Evolutionary conservation across 2,888 invertebrate genomes (phyloP).

Genomic region (Sinelater perroti): DNA sequence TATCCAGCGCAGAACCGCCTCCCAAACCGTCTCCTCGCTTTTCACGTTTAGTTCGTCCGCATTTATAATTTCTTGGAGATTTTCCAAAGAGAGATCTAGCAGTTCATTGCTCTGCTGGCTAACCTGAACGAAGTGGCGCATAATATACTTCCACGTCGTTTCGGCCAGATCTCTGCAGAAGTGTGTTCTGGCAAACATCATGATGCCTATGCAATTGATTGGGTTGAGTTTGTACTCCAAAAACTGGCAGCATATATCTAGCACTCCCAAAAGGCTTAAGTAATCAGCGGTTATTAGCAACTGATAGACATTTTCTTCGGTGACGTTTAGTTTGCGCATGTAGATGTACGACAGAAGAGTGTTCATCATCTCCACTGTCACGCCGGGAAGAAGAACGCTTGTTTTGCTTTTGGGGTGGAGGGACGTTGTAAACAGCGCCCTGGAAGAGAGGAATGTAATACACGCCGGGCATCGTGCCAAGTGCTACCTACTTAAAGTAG

Average conservation of each 20-base stretch:
- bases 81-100: slow-evolving; percentile 74
- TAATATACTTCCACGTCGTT: slow-evolving; percentile 64
- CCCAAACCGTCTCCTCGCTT: slow-evolving; percentile 89
- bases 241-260: slow-evolving; percentile 82
- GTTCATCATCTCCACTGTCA: slow-evolving; percentile 79
- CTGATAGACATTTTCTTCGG: slow-evolving; percentile 80
- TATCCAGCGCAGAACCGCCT: slow-evolving; percentile 87
- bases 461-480: background rate
- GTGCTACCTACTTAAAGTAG: slow-evolving; percentile 80
- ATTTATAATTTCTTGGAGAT: slow-evolving; percentile 78
- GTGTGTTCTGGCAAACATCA: slow-evolving; percentile 82
- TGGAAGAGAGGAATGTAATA: slow-evolving; percentile 51
- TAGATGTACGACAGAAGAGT: slow-evolving; percentile 87
- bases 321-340: slow-evolving; percentile 78
- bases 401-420: slow-evolving; percentile 73
- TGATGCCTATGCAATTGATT: slow-evolving; percentile 84
- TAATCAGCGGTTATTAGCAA: slow-evolving; percentile 88
- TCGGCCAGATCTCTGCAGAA: slow-evolving; percentile 77
- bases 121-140: slow-evolving; percentile 80
- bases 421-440: slow-evolving; percentile 84
- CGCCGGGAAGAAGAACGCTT: slow-evolving; percentile 78
- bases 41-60: slow-evolving; percentile 88
- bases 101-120: slow-evolving; percentile 79
- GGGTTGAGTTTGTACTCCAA: slow-evolving; percentile 74
- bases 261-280: slow-evolving; percentile 82